Percentiles rank a stretch among this genome's conserved stretches.
Conservation (phyloP, 1,140 invertebrate genomes). For the Delia radicum region DNA sequence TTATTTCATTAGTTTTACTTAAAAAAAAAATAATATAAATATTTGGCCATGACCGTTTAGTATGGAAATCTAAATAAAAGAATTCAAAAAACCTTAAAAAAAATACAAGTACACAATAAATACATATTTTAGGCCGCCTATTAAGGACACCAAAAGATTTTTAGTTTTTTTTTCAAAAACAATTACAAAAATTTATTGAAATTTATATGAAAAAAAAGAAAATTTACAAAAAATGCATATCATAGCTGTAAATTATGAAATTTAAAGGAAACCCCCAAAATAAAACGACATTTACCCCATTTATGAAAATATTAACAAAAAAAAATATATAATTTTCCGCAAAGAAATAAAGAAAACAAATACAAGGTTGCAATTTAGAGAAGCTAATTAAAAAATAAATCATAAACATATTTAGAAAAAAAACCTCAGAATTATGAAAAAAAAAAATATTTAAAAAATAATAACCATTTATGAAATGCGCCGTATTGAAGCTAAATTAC, state of each 20-base stretch:
- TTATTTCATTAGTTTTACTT: background rate
- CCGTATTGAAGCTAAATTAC: constrained; percentile 23
- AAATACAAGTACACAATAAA: constrained; percentile 7
- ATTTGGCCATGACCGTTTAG: background rate
- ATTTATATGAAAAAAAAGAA: constrained; percentile 5
- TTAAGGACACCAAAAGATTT: constrained; percentile 28
- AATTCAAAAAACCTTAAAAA: background rate
- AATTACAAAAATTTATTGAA: background rate
- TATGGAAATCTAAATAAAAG: background rate
- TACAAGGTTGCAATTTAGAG: constrained; percentile 20
- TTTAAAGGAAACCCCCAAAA: constrained; percentile 23
- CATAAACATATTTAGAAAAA: constrained; percentile 25
- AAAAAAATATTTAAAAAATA: constrained; percentile 19
- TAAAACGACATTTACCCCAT: constrained; percentile 14
- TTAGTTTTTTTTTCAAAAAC: background rate
- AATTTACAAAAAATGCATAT: constrained; percentile 79
- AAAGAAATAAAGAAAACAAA: background rate
- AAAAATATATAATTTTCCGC: constrained; percentile 10
- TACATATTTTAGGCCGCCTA: constrained; percentile 28
- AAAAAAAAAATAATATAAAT: background rate
- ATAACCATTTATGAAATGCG: constrained; percentile 13
- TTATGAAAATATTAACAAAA: background rate
- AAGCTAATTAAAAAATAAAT: too few relatives aligned
- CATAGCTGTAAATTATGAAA: constrained; percentile 72
- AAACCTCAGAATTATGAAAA: constrained; percentile 63